Percentiles rank a stretch among this genome's conserved stretches.
Conservation (phyloP, 2,113 vertebrate species). For the Sakesphorus luctuosus region DNA sequence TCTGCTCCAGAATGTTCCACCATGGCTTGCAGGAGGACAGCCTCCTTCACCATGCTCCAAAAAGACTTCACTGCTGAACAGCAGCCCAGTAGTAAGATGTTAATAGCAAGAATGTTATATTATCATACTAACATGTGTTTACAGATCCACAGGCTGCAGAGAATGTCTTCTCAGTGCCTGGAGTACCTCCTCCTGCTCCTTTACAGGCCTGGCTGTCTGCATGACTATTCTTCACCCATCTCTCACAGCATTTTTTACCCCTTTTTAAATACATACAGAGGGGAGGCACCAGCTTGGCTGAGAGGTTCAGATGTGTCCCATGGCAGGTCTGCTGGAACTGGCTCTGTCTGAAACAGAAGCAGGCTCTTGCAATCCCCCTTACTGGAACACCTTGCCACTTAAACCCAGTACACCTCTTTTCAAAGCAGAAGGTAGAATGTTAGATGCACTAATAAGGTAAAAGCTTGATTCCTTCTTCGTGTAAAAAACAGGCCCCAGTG, state of each 20-base stretch:
- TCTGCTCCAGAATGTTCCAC: fast-evolving
- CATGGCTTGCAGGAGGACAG: fast-evolving
- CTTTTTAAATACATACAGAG: background rate
- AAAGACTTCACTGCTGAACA: background rate
- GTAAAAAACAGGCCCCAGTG: fast-evolving
- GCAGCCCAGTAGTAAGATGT: background rate
- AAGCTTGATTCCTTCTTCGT: background rate
- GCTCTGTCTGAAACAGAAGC: background rate
- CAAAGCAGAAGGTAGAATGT: background rate
- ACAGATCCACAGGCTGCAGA: background rate
- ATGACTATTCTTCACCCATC: background rate
- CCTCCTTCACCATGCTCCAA: background rate
- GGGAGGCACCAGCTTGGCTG: background rate
- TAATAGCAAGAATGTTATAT: background rate
- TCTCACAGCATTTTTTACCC: background rate
- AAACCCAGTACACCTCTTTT: background rate
- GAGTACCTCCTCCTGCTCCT: background rate
- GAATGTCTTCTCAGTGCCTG: background rate
- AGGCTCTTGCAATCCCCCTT: background rate
- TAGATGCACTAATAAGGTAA: background rate
- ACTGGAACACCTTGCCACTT: background rate
- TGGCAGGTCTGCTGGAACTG: background rate
- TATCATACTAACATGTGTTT: background rate
- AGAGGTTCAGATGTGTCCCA: background rate
- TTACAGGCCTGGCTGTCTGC: too few species aligned